These are phyloP conservation scores for Oryzias sinensis DNA, from an alignment of 2,797 vertebrate species.

Conservation along the genomic window DNA sequence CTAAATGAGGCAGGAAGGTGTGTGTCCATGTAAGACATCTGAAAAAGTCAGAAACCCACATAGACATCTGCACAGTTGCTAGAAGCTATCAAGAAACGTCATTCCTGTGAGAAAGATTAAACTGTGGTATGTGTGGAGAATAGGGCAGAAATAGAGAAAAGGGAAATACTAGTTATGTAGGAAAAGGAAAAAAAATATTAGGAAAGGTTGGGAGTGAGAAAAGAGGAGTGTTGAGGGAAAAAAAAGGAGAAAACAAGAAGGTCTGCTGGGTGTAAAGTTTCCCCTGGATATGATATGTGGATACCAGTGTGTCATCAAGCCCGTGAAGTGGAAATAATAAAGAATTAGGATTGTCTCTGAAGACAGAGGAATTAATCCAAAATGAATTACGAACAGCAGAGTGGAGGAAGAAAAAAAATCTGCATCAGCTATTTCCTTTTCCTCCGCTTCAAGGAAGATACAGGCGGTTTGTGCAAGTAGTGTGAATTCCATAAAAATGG, in stretches of 20 bases:
- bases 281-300: conserved; percentile 74
- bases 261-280: conserved; percentile 76
- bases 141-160: conserved; percentile 14
- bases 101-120: conserved; percentile 22
- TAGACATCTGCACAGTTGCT: conserved; percentile 33
- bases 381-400: conserved; percentile 69
- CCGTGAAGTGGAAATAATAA: conserved; percentile 81
- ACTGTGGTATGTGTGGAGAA: conserved; percentile 11
- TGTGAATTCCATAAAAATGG: conserved; percentile 70
- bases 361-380: conserved; percentile 80
- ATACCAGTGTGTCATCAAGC: conserved; percentile 76
- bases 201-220: conserved; percentile 22
- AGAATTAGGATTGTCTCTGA: conserved; percentile 80
- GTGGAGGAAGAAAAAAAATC: conserved; percentile 43
- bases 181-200: conserved; percentile 13
- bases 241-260: conserved; percentile 49
- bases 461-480: conserved; percentile 59
- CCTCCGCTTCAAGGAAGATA: conserved; percentile 70
- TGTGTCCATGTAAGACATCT: conserved; percentile 8
- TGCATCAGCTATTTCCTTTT: conserved; percentile 74
- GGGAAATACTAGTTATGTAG: conserved; percentile 8
- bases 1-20: conserved; percentile 16
- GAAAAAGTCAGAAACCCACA: conserved; percentile 10
- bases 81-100: conserved; percentile 49
- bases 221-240: conserved; percentile 25